Conservation (phyloP, 2,797 vertebrate genomes). For the Poecilia velifera region DNA sequence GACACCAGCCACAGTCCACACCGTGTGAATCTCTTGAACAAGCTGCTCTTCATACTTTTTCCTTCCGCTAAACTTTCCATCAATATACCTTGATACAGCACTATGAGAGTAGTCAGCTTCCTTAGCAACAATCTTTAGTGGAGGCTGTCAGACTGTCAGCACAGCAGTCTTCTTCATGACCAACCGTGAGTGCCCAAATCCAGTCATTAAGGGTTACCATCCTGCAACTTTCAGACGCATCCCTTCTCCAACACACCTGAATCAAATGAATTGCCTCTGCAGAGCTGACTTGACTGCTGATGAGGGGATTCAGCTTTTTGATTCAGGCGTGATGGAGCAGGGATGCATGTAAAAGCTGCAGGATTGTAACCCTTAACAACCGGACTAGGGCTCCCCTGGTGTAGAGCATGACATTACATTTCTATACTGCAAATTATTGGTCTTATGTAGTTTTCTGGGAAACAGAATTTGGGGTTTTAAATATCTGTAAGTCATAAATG, state of each 20-base stretch:
- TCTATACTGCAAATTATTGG: not conserved
- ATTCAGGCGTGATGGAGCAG: not conserved
- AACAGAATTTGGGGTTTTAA: not conserved
- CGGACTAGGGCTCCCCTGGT: not conserved
- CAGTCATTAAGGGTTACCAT: not conserved
- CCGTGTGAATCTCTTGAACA: not conserved
- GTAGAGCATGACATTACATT: not conserved
- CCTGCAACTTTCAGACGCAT: not conserved
- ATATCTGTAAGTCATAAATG: not conserved
- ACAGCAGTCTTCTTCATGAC: not conserved
- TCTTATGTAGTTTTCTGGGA: not conserved
- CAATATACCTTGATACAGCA: not conserved
- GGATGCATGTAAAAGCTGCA: not conserved
- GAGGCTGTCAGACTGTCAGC: not conserved
- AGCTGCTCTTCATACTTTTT: not conserved
- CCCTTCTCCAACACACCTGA: not conserved
- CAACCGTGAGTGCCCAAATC: not conserved
- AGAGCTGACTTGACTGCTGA: not conserved
- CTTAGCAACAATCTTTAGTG: not conserved
- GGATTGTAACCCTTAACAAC: not conserved
- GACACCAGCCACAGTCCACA: not conserved
- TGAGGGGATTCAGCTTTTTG: not conserved
- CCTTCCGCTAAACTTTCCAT: not conserved
- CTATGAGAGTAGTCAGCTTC: not conserved
- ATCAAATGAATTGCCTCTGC: not conserved